Evolutionary conservation across 2,797 vertebrate species (phyloP), one percentile per base, ranked within the genome.

Genomic region (Strix occidentalis): DNA sequence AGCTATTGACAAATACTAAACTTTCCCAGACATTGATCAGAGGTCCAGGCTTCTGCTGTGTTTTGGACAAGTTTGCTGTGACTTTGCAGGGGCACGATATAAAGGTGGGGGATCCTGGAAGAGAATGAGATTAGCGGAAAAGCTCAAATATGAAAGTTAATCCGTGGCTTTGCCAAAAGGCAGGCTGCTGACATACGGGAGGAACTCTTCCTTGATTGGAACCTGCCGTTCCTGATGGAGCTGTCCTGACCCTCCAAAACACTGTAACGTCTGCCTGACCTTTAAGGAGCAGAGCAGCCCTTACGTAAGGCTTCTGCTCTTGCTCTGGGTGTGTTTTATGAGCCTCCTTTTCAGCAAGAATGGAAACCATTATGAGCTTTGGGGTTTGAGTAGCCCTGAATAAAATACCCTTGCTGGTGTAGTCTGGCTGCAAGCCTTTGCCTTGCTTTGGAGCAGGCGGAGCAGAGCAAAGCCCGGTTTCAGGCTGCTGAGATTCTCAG

Each of bases 11-110:
- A 79, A 63, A 57, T n/a, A 14, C 17, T 46, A 6, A 65, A 10
- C 26, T 23, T 90, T 53, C 16, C 4, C 3, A 1, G 31, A 6
- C 2, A 1, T 33, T 57, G 2, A 18, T 24, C 2, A 10, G 69
- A 60, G 18, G 5, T 54, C 51, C 43, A 50, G 54, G 37, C 54
- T 87, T 69, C 43, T 66, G 16, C 51, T 53, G 43, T 18, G n/a
- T 29, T 46, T 48, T 29, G 31, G 46, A 29, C 48, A 69, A n/a
- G 13, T 1, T 51, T 69, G 19, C 43, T 46, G 26, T 72, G 48
- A 3, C n/a, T 60, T 87, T 50, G 10, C 21, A 20, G 70, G 26
- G 41, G 51, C 39, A 89, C 43, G 33, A 28, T 9, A 2, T 35
- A 5, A 5, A 35, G 28, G 23, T 72, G 39, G 35, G 89, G 65